Evolutionary conservation across 1,140 invertebrate genomes (phyloP), one percentile per base, ranked within the genome.

Genomic region (Thalassaphorura encarpata): DNA sequence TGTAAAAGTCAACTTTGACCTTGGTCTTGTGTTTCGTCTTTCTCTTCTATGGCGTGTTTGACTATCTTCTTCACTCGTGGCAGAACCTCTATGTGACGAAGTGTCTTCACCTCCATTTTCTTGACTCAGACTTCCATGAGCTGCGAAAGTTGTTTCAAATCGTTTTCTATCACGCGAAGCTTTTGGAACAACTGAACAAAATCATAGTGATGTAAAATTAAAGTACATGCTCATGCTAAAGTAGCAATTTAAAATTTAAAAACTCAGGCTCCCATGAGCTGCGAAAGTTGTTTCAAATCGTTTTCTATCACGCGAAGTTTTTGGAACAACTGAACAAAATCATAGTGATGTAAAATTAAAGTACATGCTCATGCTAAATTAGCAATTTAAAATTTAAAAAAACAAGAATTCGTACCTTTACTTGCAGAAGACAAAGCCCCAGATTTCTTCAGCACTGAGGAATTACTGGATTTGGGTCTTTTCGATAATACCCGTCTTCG

Each of bases 41-140:
- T 27, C n/a, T 16, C 8, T 11, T 11, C 8, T 8, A 16, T 48
- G 43, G 15, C 43, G 21, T 3, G 26, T n/a, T 16, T 18, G 24
- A 1, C 29, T 28, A 16, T 42, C 29, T 19, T 62, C 60, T n/a
- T 56, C 60, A 26, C 56, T 58, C 3, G 60, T 62, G 23, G 58
- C 47, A 6, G 60, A 62, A 8, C 40, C 60, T 18, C 54, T 47
- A 11, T 52, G 51, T 8, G 52, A 33, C 16, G 48, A 33, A 13
- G 48, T 27, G 4, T 23, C 48, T 4, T 21, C 48, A 6, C 26
- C 28, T 5, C 48, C 48, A 39, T 51, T 51, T 27, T 47, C 45
- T 26, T n/a, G 11, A 36, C 33, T 11, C 33, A 11, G n/a, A 11
- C 33, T 11, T 36, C 33, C 11, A 36, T 36, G n/a, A 11, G 11